These are phyloP conservation scores for Ailurus styani DNA, from an alignment of 2,113 vertebrate species.

Conservation along the genomic window DNA sequence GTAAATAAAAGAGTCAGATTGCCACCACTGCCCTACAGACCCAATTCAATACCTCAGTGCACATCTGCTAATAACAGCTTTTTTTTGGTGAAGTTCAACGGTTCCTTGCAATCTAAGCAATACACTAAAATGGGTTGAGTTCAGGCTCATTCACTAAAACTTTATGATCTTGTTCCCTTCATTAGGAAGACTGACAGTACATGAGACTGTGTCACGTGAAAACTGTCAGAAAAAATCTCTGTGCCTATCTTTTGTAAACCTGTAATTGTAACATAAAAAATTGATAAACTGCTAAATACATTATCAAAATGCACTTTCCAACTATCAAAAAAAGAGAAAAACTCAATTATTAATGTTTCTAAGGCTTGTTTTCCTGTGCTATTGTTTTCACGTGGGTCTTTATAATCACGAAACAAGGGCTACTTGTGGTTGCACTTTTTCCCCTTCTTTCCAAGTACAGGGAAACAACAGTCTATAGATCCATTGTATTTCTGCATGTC, in stretches of 20 bases:
- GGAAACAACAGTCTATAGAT: background rate
- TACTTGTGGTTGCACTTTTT: background rate
- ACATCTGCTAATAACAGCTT: background rate
- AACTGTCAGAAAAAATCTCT: background rate
- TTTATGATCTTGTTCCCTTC: background rate
- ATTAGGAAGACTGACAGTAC: background rate
- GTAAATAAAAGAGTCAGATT: background rate
- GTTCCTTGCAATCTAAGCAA: background rate
- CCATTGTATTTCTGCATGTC: background rate
- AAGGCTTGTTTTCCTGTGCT: background rate
- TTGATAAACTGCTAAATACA: background rate
- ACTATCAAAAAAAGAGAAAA: background rate
- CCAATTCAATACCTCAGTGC: background rate
- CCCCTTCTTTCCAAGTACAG: background rate
- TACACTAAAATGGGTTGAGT: background rate
- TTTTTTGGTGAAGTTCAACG: background rate
- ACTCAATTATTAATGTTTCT: slow-evolving; percentile 1
- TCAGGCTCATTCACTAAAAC: background rate
- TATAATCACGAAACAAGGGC: background rate
- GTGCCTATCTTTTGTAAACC: background rate
- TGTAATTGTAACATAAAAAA: background rate
- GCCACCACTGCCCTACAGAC: background rate
- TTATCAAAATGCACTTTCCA: background rate
- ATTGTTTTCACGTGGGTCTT: background rate
- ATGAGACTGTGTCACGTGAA: background rate